These are phyloP conservation scores for Drosophila suboccidentalis DNA, from an alignment of 2,888 invertebrate genomes.

Conservation along the genomic window DNA sequence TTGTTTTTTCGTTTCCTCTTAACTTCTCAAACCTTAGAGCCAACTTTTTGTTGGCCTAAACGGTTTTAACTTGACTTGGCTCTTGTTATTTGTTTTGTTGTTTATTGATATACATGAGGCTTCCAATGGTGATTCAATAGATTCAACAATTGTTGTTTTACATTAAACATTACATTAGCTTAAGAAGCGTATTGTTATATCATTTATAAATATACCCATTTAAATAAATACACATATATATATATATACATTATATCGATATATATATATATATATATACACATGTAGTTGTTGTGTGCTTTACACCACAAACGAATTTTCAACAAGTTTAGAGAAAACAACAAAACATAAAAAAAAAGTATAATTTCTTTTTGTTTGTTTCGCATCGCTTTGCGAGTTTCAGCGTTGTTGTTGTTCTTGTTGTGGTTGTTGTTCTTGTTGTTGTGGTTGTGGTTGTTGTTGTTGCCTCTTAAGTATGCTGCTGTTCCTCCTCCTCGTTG, in stretches of 20 bases:
- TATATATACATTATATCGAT: slow-evolving; percentile 10
- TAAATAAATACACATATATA: slow-evolving; percentile 7
- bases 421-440: neutral
- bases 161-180: slow-evolving; percentile 67
- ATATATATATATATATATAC: slow-evolving; percentile 6
- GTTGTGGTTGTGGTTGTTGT: neutral
- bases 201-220: slow-evolving; percentile 18
- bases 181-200: slow-evolving; percentile 71
- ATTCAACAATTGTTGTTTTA: slow-evolving; percentile 51
- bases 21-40: neutral
- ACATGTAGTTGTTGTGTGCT: slow-evolving; percentile 10
- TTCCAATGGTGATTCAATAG: slow-evolving; percentile 57
- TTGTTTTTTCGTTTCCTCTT: neutral
- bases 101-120: slow-evolving; percentile 44
- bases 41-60: slow-evolving; percentile 11
- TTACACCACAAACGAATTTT: neutral
- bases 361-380: neutral
- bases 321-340: slow-evolving; percentile 20
- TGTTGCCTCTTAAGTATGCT: slow-evolving; percentile 7
- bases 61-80: slow-evolving; percentile 23
- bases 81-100: slow-evolving; percentile 18
- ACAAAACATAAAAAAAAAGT: neutral
- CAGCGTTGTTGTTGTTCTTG: neutral
- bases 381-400: slow-evolving; percentile 5
- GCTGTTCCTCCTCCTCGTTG: slow-evolving; percentile 85